These are phyloP conservation scores for Mustela nigripes DNA, from an alignment of 2,113 vertebrate species.

Conservation along the genomic window DNA sequence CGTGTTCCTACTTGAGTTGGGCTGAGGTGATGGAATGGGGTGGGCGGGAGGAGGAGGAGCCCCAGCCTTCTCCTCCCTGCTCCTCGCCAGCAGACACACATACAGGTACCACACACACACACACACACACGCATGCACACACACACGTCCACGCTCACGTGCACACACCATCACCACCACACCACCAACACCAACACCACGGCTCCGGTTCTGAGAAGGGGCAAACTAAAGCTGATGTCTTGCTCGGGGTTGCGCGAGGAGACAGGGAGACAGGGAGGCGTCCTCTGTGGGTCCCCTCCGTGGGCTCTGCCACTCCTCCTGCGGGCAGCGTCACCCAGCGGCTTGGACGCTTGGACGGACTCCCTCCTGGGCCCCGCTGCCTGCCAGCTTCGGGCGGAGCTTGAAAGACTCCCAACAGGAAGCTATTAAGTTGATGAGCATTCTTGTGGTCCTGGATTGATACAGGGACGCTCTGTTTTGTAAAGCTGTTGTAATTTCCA, in stretches of 20 bases:
- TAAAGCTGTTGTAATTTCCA: slow-evolving; percentile 83
- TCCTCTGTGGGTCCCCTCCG: background rate
- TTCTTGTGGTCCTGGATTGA: slow-evolving; percentile 89
- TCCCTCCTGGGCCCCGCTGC: slow-evolving; percentile 76
- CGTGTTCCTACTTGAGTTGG: background rate
- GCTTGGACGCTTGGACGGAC: slow-evolving; percentile 67
- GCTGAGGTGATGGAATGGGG: background rate
- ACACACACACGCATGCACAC: background rate
- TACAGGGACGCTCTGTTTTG: slow-evolving; percentile 83
- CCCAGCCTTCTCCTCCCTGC: background rate
- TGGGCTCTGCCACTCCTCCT: background rate
- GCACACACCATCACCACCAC: background rate
- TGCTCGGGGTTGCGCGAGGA: background rate
- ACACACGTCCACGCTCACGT: no score
- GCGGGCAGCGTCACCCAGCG: background rate
- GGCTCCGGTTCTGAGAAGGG: background rate
- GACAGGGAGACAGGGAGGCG: background rate
- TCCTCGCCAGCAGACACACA: background rate
- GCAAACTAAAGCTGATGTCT: background rate
- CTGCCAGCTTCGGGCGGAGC: slow-evolving; percentile 81
- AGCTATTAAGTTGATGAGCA: slow-evolving; percentile 87
- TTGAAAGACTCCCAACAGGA: slow-evolving; percentile 88
- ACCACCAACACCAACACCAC: background rate
- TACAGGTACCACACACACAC: background rate
- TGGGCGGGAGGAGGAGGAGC: background rate